A percentile compares a stretch with the other conserved stretches of the same genome.
Evolutionary conservation across 1,140 invertebrate genomes (phyloP).

Genomic region (Musca domestica): DNA sequence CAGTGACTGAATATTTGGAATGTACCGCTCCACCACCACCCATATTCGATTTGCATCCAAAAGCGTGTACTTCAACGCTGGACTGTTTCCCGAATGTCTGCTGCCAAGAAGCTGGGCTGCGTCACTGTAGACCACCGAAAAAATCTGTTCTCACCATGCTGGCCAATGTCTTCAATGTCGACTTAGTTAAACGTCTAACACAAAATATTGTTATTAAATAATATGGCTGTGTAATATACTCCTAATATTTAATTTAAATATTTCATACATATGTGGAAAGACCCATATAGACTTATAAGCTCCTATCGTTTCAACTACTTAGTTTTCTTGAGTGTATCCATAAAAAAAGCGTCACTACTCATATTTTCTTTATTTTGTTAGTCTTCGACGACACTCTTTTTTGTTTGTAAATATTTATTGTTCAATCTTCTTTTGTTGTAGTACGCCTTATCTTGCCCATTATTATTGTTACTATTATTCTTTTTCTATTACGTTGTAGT

Average conservation of each 20-base stretch:
- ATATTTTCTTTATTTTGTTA: background rate
- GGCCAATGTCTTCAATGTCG: conserved; percentile 57
- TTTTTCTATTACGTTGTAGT: too few relatives aligned
- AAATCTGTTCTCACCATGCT: conserved; percentile 64
- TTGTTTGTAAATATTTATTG: conserved; percentile 20
- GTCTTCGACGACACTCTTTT: background rate
- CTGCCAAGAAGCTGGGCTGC: conserved; percentile 68
- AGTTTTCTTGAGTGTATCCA: background rate
- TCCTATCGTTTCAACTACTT: too few relatives aligned
- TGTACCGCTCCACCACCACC: conserved; percentile 67
- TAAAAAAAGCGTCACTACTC: too few relatives aligned
- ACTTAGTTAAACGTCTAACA: conserved; percentile 48
- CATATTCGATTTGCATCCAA: conserved; percentile 65
- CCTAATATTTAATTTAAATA: background rate
- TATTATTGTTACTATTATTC: too few relatives aligned
- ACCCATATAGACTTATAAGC: background rate
- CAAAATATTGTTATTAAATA: conserved; percentile 53
- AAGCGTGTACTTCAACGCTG: conserved; percentile 63
- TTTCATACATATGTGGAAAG: background rate
- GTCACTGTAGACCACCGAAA: conserved; percentile 67
- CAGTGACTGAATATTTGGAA: conserved; percentile 65
- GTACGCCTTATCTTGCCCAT: too few relatives aligned
- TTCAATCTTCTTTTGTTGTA: background rate
- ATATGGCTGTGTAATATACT: too few relatives aligned
- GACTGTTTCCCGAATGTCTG: conserved; percentile 75